Percentiles rank a stretch among this genome's conserved stretches.
Conservation (phyloP, 2,113 vertebrate species). For the Labrus mixtus region DNA sequence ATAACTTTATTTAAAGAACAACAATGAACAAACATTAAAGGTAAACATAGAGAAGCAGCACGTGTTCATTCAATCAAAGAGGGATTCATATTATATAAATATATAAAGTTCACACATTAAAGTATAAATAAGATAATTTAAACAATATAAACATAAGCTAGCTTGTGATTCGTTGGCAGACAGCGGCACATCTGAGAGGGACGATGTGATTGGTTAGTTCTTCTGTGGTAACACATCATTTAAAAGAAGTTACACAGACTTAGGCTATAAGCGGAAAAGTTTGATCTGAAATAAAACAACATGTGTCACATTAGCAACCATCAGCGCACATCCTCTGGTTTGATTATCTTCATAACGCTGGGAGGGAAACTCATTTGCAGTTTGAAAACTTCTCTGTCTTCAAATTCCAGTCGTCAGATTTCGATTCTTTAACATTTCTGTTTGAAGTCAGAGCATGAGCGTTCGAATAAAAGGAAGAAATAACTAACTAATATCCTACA, state of each 20-base stretch:
- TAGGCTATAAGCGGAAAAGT: not conserved
- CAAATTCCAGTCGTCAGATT: not conserved
- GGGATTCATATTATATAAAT: too few relatives aligned
- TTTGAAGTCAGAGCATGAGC: not conserved
- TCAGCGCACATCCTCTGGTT: not conserved
- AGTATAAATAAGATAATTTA: too few relatives aligned
- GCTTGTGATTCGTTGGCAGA: too few relatives aligned
- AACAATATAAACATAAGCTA: too few relatives aligned
- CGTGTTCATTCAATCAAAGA: too few relatives aligned
- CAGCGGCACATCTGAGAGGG: too few relatives aligned
- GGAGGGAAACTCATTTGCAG: conserved; percentile 9
- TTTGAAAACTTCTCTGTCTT: not conserved
- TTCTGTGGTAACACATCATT: not conserved
- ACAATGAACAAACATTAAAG: too few relatives aligned
- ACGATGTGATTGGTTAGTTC: too few relatives aligned
- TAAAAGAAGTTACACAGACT: not conserved
- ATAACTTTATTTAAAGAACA: too few relatives aligned
- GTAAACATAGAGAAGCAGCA: too few relatives aligned
- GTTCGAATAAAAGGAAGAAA: conserved; percentile 2
- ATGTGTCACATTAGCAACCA: not conserved
- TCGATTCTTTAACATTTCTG: not conserved
- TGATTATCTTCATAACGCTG: not conserved
- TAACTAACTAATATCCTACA: too few relatives aligned
- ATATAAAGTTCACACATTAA: too few relatives aligned
- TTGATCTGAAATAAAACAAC: not conserved